Base-by-base conservation (phyloP, 2,888 invertebrate genomes). In the Hypena proboscidalis region DNA sequence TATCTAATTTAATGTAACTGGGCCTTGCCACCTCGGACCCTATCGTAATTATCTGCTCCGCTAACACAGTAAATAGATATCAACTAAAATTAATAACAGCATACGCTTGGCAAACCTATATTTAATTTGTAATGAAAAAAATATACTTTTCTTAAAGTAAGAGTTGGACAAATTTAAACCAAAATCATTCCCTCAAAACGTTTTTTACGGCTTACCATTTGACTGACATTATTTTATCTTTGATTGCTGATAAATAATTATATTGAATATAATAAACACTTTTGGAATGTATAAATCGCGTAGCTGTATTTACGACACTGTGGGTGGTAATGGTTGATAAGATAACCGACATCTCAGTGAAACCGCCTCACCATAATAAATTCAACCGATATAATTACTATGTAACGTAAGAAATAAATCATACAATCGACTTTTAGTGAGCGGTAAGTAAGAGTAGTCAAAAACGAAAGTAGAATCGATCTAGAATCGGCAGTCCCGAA, bases 391-490 rank as follows among this genome's bases (percentile, higher is more conserved):
- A 50, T 59, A 63, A 63, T 63, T 60, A 62, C 48, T 51, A 65
- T 61, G 51, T 57, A 62, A 54, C 51, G 38, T 46, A 44, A 53
- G 49, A 74, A 72, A 83, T 85, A 84, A 86, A 86, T 85, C 82
- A 77, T 70, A 68, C 70, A 73, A 76, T 70, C 71, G 72, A 72
- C 67, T 61, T 49, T 49, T 61, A 75, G 84, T 77, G 85, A 85
- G 74, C 67, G 80, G 78, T 75, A 74, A 82, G 85, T 80, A 85
- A 86, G 86, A 87, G 87, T 83, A 87, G 85, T 83, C 87, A 90
- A 89, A 90, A 90, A 87, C 90, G 90, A 90, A 90, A 90, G 90
- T 90, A 83, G 85, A 83, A 84, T 89, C 83, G 83, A 87, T 88
- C 87, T 89, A 86, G 85, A 90, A 87, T 89, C 84, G 78, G 71